These are phyloP conservation scores for Xanthia togata DNA, from an alignment of 2,888 invertebrate species.

Conservation along the genomic window DNA sequence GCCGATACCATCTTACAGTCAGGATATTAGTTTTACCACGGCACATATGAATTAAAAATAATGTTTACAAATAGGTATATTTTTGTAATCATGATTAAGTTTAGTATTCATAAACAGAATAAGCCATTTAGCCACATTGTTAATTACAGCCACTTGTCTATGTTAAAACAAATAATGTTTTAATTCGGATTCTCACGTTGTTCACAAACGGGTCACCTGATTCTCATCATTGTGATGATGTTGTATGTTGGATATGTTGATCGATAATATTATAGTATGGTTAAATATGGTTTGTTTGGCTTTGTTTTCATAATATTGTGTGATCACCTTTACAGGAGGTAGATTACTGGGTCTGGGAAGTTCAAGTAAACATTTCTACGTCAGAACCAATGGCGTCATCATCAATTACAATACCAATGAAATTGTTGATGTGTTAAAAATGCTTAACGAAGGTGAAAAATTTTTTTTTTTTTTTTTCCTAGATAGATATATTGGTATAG, in stretches of 20 bases:
- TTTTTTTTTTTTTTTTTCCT: too few relatives aligned
- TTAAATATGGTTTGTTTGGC: conserved; percentile 13
- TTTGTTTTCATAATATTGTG: conserved; percentile 44
- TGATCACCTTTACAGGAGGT: neutral
- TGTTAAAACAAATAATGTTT: conserved; percentile 64
- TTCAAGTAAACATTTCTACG: conserved; percentile 12
- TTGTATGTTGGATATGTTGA: conserved; percentile 40
- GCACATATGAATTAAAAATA: neutral
- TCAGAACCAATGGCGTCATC: neutral
- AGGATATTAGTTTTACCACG: conserved; percentile 21
- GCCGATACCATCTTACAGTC: conserved; percentile 11
- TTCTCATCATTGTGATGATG: conserved; percentile 79
- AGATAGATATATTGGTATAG: too few relatives aligned
- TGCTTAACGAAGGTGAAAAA: too few relatives aligned
- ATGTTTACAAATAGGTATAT: neutral
- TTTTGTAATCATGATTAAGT: conserved; percentile 1
- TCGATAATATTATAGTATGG: conserved; percentile 53
- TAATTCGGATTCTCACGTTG: conserved; percentile 68
- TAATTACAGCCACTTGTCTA: conserved; percentile 52
- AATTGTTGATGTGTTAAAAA: too few relatives aligned
- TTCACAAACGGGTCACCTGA: conserved; percentile 77
- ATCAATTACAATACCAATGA: neutral
- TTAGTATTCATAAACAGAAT: conserved; percentile 20
- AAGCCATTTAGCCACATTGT: conserved; percentile 20
- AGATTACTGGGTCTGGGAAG: neutral